phyloP scores from a whole-genome alignment of 2,888 invertebrate species.

The Caenorhabditis sulstoni region DNA sequence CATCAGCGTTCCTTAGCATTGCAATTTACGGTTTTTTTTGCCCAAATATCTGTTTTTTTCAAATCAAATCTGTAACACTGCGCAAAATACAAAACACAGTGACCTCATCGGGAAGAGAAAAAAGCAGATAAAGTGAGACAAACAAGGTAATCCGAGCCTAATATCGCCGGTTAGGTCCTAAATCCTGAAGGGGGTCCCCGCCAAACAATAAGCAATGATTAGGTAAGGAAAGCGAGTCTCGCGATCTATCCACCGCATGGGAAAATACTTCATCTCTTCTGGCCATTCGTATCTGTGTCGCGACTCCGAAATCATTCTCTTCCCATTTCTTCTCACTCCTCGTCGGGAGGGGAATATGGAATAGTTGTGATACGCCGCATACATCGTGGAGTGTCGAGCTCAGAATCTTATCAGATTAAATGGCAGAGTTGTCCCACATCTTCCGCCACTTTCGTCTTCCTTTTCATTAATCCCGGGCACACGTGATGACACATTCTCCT shows the following conservation, averaged over 20 bases:
- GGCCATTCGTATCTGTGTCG: constrained; percentile 13
- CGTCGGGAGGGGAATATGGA: background rate
- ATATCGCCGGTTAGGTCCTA: background rate
- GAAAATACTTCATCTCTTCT: constrained; percentile 35
- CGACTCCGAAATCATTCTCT: constrained; percentile 9
- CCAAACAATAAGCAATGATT: constrained; percentile 45
- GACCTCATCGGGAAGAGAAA: background rate
- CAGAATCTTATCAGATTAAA: constrained; percentile 52
- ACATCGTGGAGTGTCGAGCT: background rate
- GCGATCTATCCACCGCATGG: constrained; percentile 13
- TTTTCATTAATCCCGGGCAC: constrained; percentile 39
- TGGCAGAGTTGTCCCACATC: background rate
- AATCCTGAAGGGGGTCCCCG: background rate
- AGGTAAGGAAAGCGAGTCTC: constrained; percentile 16
- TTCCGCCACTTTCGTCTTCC: background rate
- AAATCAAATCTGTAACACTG: background rate
- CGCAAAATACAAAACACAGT: background rate
- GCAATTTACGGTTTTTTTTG: background rate
- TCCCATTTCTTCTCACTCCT: constrained; percentile 9
- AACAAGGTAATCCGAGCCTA: background rate
- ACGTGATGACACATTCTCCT: constrained; percentile 31
- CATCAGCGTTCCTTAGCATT: background rate
- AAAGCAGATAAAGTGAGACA: constrained; percentile 3
- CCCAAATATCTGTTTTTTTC: background rate
- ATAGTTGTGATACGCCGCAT: constrained; percentile 25